A percentile compares a stretch with the other conserved stretches of the same genome.
Conservation (phyloP, 2,888 invertebrate species). For the Steinernema carpocapsae region DNA sequence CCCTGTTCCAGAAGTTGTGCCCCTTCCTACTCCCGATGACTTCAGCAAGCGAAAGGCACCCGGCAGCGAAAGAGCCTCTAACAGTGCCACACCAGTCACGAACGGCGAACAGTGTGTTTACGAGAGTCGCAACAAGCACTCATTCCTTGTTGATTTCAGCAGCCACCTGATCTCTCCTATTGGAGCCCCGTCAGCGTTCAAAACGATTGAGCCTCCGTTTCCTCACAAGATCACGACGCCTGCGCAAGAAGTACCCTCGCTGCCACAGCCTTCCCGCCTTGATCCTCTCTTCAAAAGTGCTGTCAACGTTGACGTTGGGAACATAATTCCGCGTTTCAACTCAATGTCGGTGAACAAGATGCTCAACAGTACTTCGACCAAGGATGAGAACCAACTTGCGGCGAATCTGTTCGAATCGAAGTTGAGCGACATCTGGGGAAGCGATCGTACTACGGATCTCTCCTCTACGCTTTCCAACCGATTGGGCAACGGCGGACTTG, state of each 20-base stretch:
- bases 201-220: background rate
- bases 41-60: conserved; percentile 28
- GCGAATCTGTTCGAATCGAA: conserved; percentile 24
- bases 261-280: background rate
- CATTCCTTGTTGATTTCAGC: no score
- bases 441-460: background rate
- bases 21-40: background rate
- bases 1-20: background rate
- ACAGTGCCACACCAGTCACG: conserved; percentile 4
- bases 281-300: background rate
- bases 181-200: conserved; percentile 2
- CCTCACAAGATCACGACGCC: background rate
- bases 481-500: conserved; percentile 9
- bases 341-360: background rate
- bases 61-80: conserved; percentile 18
- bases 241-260: background rate
- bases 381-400: conserved; percentile 13
- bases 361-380: background rate
- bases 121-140: background rate
- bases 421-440: conserved; percentile 20
- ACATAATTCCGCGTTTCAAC: conserved; percentile 11
- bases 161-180: background rate
- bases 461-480: background rate
- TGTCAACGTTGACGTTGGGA: background rate
- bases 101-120: background rate